These are phyloP conservation scores for Steinernema scapterisci DNA, from an alignment of 2,888 invertebrate genomes.

Conservation along the genomic window DNA sequence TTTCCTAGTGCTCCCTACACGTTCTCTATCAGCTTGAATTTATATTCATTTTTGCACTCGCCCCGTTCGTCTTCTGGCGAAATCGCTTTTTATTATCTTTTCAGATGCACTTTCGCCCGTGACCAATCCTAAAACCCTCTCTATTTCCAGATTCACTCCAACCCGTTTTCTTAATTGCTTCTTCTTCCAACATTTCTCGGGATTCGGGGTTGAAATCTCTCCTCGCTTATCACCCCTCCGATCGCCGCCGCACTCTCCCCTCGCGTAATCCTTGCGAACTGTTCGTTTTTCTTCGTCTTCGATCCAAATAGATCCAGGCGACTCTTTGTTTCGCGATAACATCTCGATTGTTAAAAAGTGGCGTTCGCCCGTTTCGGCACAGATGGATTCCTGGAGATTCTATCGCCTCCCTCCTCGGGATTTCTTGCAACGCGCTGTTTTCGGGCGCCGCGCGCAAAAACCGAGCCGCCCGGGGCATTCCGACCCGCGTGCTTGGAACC, in stretches of 20 bases:
- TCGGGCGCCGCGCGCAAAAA: not conserved
- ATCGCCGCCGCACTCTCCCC: not conserved
- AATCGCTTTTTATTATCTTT: not conserved
- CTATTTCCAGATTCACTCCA: not conserved
- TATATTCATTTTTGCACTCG: no score
- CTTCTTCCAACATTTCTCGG: not conserved
- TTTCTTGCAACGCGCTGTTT: conserved; percentile 15
- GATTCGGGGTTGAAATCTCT: not conserved
- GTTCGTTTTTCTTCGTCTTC: conserved; percentile 6
- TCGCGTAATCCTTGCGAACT: not conserved
- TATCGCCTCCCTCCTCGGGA: not conserved
- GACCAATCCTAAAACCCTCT: not conserved
- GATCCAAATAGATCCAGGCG: conserved; percentile 10
- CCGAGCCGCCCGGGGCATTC: conserved; percentile 10
- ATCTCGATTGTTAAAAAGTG: conserved; percentile 24
- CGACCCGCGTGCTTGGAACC: not conserved
- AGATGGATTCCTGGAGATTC: not conserved
- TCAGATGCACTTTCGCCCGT: not conserved
- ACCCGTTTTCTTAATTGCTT: no score
- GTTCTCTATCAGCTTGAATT: no score
- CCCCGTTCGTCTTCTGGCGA: no score
- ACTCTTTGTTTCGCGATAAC: conserved; percentile 27
- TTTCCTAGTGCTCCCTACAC: no score
- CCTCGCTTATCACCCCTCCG: not conserved
- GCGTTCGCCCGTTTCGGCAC: conserved; percentile 7